Conservation (phyloP, 2,797 vertebrate genomes). For the Gymnodraco acuticeps region DNA sequence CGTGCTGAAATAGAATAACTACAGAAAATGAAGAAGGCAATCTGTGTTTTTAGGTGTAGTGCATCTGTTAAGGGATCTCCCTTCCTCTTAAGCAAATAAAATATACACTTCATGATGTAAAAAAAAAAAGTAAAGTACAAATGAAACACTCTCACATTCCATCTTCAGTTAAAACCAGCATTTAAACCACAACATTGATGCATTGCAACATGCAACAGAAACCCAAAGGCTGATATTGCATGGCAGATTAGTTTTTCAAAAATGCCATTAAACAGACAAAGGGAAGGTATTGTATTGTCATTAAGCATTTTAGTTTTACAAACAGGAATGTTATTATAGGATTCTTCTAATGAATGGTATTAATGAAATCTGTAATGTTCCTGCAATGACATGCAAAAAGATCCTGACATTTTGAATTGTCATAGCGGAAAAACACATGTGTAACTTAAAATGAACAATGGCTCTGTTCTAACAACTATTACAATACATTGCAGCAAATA, state of each 20-base stretch:
- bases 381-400: no score
- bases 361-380: no score
- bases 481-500: background rate
- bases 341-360: background rate
- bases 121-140: background rate
- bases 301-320: background rate
- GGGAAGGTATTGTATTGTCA: background rate
- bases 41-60: background rate
- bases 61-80: background rate
- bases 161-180: background rate
- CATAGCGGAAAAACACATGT: background rate
- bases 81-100: slow-evolving; percentile 10
- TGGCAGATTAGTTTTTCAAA: background rate
- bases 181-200: background rate
- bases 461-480: background rate
- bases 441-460: background rate
- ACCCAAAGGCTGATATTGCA: background rate
- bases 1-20: slow-evolving; percentile 18
- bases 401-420: background rate
- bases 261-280: background rate
- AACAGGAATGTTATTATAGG: background rate
- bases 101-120: background rate
- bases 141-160: background rate
- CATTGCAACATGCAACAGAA: background rate
- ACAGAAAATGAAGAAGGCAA: slow-evolving; percentile 10